A percentile compares a stretch with the other conserved stretches of the same genome.
Evolutionary conservation across 2,888 invertebrate species (phyloP).

Genomic region (Plagodis dolabraria): DNA sequence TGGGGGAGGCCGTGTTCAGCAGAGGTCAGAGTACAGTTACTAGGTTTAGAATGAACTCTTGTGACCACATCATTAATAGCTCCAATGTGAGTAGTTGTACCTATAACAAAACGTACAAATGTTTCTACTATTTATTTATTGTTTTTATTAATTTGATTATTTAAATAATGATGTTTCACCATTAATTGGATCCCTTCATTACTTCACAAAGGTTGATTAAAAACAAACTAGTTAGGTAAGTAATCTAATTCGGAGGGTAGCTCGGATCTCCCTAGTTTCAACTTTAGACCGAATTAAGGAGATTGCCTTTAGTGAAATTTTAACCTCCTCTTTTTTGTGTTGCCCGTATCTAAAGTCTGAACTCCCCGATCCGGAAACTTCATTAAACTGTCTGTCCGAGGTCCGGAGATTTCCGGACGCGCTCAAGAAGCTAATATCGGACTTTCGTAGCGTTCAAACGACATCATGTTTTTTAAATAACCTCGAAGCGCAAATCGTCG

Average conservation of each 20-base stretch:
- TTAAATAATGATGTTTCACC: neutral
- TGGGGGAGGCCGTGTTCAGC: too few species aligned
- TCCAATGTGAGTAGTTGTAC: too few species aligned
- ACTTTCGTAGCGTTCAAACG: slow-evolving; percentile 3
- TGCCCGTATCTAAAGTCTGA: slow-evolving; percentile 4
- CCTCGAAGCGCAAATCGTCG: slow-evolving; percentile 10
- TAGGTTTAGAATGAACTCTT: too few species aligned
- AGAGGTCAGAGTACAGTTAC: too few species aligned
- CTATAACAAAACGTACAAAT: too few species aligned
- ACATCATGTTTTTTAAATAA: slow-evolving; percentile 37
- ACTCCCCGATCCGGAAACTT: slow-evolving; percentile 13
- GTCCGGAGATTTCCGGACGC: slow-evolving; percentile 3
- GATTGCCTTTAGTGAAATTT: slow-evolving; percentile 10
- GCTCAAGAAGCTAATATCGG: slow-evolving; percentile 8
- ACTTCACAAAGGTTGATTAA: slow-evolving; percentile 4
- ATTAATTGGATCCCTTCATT: neutral
- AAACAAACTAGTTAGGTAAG: slow-evolving; percentile 4
- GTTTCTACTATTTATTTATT: too few species aligned
- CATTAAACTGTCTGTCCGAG: slow-evolving; percentile 16
- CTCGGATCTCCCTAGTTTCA: slow-evolving; percentile 6
- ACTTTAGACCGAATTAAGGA: slow-evolving; percentile 11
- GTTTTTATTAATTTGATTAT: too few species aligned
- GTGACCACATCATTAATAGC: too few species aligned
- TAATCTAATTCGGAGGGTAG: neutral
- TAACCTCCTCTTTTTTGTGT: slow-evolving; percentile 16